These are phyloP conservation scores for Chaenocephalus aceratus DNA, from an alignment of 2,113 vertebrate genomes.

Conservation along the genomic window DNA sequence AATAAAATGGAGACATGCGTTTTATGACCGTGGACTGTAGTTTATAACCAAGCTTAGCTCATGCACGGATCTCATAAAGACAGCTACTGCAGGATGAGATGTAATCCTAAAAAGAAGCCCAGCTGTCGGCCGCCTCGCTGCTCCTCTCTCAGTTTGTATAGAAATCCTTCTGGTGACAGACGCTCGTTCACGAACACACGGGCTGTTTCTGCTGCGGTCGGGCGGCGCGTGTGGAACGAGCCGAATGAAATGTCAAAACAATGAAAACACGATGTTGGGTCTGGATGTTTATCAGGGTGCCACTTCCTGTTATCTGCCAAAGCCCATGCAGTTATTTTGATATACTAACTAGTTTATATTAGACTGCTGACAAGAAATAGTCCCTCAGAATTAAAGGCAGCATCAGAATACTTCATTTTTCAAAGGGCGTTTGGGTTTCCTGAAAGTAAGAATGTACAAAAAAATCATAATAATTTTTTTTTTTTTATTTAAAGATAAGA, in stretches of 20 bases:
- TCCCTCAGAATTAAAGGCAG: too few species aligned
- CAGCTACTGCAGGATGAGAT: slow-evolving; percentile 43
- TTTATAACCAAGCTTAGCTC: not conserved
- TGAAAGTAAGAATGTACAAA: too few species aligned
- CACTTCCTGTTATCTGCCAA: not conserved
- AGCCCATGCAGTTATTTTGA: not conserved
- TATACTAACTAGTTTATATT: too few species aligned
- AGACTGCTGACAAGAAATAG: not conserved
- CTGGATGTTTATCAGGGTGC: not conserved
- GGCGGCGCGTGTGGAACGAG: slow-evolving; percentile 1
- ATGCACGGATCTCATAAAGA: not conserved
- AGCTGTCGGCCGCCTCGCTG: too few species aligned
- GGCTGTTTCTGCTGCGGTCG: slow-evolving; percentile 17
- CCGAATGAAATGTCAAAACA: slow-evolving; percentile 51
- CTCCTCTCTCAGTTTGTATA: slow-evolving; percentile 4
- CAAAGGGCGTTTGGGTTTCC: too few species aligned
- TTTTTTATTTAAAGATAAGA: too few species aligned
- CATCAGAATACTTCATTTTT: too few species aligned
- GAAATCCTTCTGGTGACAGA: slow-evolving; percentile 50
- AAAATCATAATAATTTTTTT: too few species aligned
- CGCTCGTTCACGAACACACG: slow-evolving; percentile 28
- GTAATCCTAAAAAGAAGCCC: slow-evolving; percentile 51
- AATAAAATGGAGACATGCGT: not conserved
- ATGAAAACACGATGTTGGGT: slow-evolving; percentile 6
- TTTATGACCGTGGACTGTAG: not conserved